Base-by-base conservation (phyloP, 2,888 invertebrate species). In the Sthenelais limicola region DNA sequence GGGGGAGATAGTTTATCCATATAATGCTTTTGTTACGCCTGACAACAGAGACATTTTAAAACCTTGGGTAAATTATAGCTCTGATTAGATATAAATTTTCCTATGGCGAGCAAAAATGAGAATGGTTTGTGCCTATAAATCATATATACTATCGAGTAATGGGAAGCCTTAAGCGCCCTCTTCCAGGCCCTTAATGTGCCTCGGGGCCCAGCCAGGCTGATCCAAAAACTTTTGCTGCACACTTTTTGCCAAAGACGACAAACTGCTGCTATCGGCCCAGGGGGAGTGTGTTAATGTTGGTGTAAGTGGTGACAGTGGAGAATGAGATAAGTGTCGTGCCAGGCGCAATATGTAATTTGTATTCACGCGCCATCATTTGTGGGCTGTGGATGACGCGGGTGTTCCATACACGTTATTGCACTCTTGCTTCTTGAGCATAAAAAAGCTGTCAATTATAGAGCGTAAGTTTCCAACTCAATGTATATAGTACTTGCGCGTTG, bases 11-110 rank as follows among this genome's bases (percentile, higher is more conserved):
- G n/a, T n/a, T n/a, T n/a, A 12, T 62, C 43, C 43, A 62, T 62
- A 62, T 62, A 62, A 43, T 21, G 26, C 62, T 38, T 62, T 62
- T 62, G 62, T 62, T 38, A 21, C 9, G n/a, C 1, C 4, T 43
- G 62, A 38, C 62, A 62, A 62, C 62, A 62, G 62, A 62, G 43
- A 62, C 62, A 38, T 38, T 62, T 62, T 62, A 62, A 62, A 62
- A 62, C 38, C 26, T 38, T 35, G 43, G 43, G 62, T 24, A 62
- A 62, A 33, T 62, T 62, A 62, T 2, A 38, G 62, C 3, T 4
- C 15, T 62, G 43, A 62, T 62, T 62, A 62, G 62, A 62, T 38
- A 62, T 62, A 24, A 62, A 38, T 35, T 62, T 62, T 62, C 43
- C 38, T 62, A 38, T 35, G 38, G 62, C 62, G 43, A 62, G 62